phyloP scores from a whole-genome alignment of 2,888 invertebrate genomes.

The Epinotia brunnichana region DNA sequence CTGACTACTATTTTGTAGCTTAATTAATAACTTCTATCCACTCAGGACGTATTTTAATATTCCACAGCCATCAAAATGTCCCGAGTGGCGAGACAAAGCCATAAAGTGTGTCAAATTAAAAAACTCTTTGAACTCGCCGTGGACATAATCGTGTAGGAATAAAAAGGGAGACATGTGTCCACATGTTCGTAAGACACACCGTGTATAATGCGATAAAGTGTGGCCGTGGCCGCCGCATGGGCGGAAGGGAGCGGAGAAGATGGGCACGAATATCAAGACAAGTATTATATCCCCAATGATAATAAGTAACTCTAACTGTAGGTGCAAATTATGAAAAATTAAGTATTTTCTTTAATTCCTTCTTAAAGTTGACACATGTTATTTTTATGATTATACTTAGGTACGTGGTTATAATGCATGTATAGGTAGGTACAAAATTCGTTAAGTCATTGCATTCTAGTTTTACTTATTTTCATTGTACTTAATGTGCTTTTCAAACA shows the following conservation, averaged over 20 bases:
- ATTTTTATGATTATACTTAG: too few relatives aligned
- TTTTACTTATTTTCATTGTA: too few relatives aligned
- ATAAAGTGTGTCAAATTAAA: slow-evolving; percentile 81
- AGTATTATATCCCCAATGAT: not conserved
- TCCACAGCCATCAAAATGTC: slow-evolving; percentile 63
- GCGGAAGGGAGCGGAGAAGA: slow-evolving; percentile 32
- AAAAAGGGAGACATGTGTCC: slow-evolving; percentile 80
- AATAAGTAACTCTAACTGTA: too few relatives aligned
- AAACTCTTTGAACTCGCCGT: slow-evolving; percentile 78
- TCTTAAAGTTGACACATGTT: too few relatives aligned
- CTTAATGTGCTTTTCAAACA: too few relatives aligned
- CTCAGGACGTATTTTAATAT: slow-evolving; percentile 55
- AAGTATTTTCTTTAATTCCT: too few relatives aligned
- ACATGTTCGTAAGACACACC: slow-evolving; percentile 73
- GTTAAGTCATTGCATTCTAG: too few relatives aligned
- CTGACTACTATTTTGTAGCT: slow-evolving; percentile 51
- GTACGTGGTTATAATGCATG: too few relatives aligned
- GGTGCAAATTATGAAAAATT: too few relatives aligned
- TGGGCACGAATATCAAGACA: not conserved
- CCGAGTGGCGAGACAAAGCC: slow-evolving; percentile 59
- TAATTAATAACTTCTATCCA: slow-evolving; percentile 56
- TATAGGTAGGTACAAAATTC: too few relatives aligned
- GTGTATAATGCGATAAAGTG: slow-evolving; percentile 77
- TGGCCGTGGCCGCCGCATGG: slow-evolving; percentile 57
- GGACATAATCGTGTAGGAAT: slow-evolving; percentile 72